Conservation (phyloP, 53 echinoderm and acorn worm genomes). For the Antedon mediterranea region DNA sequence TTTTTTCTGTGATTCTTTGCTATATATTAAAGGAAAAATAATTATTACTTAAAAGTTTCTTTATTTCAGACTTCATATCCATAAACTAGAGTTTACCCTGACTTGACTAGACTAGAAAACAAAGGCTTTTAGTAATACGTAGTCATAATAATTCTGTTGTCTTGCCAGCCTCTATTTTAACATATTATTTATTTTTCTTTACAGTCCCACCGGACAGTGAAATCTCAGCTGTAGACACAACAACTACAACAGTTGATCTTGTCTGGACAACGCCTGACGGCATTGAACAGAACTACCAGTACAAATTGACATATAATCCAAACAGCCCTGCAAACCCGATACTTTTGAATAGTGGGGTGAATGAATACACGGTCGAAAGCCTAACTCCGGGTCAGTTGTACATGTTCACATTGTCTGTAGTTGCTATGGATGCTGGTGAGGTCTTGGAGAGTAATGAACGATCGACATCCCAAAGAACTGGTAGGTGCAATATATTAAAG, state of each 20-base stretch:
- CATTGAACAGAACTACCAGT: background rate
- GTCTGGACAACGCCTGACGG: constrained; percentile 10
- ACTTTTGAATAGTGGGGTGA: background rate
- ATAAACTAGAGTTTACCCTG: too few species aligned
- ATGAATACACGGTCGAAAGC: background rate
- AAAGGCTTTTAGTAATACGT: too few species aligned
- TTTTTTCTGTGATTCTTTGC: too few species aligned
- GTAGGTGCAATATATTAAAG: background rate
- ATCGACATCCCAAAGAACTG: background rate
- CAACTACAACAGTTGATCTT: background rate
- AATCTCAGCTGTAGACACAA: background rate
- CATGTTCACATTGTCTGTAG: background rate
- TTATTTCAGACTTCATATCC: too few species aligned
- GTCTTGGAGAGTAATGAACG: background rate
- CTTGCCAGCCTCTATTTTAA: too few species aligned
- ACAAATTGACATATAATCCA: constrained; percentile 1
- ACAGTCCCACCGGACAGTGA: constrained; percentile 3
- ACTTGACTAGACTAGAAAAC: too few species aligned
- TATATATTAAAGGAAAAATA: too few species aligned
- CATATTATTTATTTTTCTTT: too few species aligned
- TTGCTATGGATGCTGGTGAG: background rate
- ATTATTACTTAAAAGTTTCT: too few species aligned
- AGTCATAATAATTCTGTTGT: too few species aligned
- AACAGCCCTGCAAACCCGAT: background rate
- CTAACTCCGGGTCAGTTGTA: constrained; percentile 26